A percentile compares a stretch with the other conserved stretches of the same genome.
phyloP scores from a whole-genome alignment of 2,888 invertebrate species.

The Archips xylosteana region DNA sequence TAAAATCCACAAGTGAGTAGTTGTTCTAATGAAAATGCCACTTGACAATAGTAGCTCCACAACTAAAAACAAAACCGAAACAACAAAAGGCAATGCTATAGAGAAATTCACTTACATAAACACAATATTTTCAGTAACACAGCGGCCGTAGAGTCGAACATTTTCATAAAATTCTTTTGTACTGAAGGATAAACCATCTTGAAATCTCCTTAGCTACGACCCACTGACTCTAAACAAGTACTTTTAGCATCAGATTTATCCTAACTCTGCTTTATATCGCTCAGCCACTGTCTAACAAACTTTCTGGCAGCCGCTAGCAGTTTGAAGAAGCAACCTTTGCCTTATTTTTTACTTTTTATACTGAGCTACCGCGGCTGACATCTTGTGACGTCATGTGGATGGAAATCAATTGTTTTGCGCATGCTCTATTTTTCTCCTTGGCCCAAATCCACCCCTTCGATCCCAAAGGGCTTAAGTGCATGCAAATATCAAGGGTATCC shows the following conservation, averaged over 20 bases:
- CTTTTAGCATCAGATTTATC: conserved; percentile 18
- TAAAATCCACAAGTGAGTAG: conserved; percentile 4
- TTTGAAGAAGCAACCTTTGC: conserved; percentile 56
- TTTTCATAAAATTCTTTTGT: conserved; percentile 60
- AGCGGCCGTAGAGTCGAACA: conserved; percentile 58
- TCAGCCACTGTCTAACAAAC: conserved; percentile 13
- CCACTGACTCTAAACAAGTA: conserved; percentile 55
- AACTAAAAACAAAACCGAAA: not conserved
- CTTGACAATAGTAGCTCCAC: not conserved
- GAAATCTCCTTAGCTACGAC: conserved; percentile 65
- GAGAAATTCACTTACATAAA: conserved; percentile 70
- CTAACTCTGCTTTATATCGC: not conserved
- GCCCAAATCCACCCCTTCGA: conserved; percentile 55
- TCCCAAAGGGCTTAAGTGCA: conserved; percentile 8
- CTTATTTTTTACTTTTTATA: conserved; percentile 70
- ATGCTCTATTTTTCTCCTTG: conserved; percentile 77
- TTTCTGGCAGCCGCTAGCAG: conserved; percentile 25
- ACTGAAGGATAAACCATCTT: conserved; percentile 63
- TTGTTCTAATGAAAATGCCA: not conserved
- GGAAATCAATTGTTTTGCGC: conserved; percentile 77
- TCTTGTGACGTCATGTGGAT: conserved; percentile 79
- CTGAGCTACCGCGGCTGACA: conserved; percentile 64
- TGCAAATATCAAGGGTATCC: not conserved
- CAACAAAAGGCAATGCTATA: conserved; percentile 30
- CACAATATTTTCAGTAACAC: conserved; percentile 67